Percentiles rank a stretch among this genome's conserved stretches.
Evolutionary conservation across 2,888 invertebrate genomes (phyloP).

Genomic region (Prosapia bicincta): DNA sequence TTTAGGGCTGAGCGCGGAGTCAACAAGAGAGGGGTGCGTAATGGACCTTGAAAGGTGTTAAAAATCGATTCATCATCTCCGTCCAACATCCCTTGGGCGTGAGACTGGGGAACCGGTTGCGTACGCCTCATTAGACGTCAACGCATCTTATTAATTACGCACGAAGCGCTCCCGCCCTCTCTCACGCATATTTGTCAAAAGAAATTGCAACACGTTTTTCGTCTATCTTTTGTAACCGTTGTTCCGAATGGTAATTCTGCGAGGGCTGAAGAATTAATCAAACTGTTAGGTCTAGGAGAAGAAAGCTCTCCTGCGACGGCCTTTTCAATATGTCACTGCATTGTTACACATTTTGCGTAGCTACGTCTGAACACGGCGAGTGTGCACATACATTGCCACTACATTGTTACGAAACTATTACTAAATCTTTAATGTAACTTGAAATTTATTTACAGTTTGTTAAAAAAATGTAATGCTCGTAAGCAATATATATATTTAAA

Average conservation of each 20-base stretch:
- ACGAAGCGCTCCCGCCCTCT: background rate
- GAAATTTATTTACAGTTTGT: no score
- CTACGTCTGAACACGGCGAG: no score
- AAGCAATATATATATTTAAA: no score
- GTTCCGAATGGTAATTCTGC: background rate
- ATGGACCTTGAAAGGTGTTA: background rate
- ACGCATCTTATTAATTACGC: background rate
- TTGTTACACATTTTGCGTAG: no score
- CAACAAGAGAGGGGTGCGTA: background rate
- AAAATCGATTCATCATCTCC: background rate
- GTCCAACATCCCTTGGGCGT: background rate
- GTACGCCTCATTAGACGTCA: background rate
- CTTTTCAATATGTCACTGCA: no score
- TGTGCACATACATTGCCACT: no score
- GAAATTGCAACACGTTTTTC: background rate
- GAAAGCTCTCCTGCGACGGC: no score
- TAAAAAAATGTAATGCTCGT: no score
- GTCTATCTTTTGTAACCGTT: background rate
- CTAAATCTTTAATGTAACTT: no score
- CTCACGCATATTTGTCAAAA: background rate
- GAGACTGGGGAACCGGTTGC: background rate
- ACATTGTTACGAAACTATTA: no score
- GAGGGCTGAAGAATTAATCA: background rate
- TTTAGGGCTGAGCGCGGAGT: background rate
- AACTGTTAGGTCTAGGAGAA: no score